These are phyloP conservation scores for Volucella bombylans DNA, from an alignment of 2,888 invertebrate genomes.

Conservation along the genomic window DNA sequence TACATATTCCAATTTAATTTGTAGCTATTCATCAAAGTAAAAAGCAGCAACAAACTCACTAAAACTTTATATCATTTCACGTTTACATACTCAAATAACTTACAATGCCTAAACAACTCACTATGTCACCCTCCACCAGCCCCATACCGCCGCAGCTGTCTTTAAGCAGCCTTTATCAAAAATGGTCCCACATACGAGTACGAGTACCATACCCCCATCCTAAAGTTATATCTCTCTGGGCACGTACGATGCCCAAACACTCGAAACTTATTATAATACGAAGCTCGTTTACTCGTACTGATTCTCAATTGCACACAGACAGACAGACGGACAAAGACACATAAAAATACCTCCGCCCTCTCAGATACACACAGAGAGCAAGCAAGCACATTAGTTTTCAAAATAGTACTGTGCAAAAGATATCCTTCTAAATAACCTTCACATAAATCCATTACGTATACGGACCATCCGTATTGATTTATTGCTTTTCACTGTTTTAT, in stretches of 20 bases:
- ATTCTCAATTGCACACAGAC: constrained; percentile 70
- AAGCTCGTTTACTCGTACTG: constrained; percentile 70
- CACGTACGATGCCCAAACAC: constrained; percentile 70
- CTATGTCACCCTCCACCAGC: background rate
- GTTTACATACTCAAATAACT: constrained; percentile 69
- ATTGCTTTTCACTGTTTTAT: constrained; percentile 77
- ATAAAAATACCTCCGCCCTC: constrained; percentile 48
- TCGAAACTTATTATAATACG: constrained; percentile 73
- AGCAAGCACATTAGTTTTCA: constrained; percentile 67
- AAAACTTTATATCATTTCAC: constrained; percentile 39
- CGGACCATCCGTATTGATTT: constrained; percentile 77
- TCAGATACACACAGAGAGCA: constrained; percentile 40
- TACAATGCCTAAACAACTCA: constrained; percentile 37
- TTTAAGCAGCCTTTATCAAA: too few relatives aligned
- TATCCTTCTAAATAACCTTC: constrained; percentile 74
- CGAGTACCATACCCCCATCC: background rate
- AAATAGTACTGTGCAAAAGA: constrained; percentile 73
- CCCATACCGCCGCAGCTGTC: constrained; percentile 12
- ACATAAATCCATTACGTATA: constrained; percentile 74
- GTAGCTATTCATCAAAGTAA: constrained; percentile 65
- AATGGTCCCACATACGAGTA: constrained; percentile 7
- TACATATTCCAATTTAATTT: constrained; percentile 68
- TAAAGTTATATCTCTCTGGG: constrained; percentile 53
- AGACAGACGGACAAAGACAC: constrained; percentile 15
- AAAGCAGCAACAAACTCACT: constrained; percentile 57